Evolutionary conservation across 2,888 invertebrate species (phyloP).

Genomic region (Tolmerus cingulatus): DNA sequence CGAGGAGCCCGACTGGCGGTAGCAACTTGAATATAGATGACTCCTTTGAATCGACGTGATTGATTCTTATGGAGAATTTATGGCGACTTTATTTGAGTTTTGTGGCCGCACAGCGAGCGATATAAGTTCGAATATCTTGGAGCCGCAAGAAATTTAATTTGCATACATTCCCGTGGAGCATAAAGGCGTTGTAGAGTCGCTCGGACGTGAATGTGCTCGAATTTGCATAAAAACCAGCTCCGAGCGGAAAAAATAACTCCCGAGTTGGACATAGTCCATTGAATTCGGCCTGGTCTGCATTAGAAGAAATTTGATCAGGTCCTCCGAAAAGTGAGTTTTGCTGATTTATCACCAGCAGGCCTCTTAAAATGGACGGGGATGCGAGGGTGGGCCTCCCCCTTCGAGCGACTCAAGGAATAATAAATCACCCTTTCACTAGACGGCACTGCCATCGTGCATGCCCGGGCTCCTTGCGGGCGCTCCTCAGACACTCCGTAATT

Average conservation of each 20-base stretch:
- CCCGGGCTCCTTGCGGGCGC: not conserved
- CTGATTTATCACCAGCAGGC: not conserved
- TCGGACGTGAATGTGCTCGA: not conserved
- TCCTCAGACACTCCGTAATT: constrained; percentile 28
- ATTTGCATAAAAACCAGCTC: constrained; percentile 26
- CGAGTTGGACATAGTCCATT: constrained; percentile 40
- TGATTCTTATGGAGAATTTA: constrained; percentile 58
- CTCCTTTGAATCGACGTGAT: constrained; percentile 60
- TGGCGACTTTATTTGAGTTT: constrained; percentile 51
- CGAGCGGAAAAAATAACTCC: constrained; percentile 32
- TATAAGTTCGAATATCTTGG: constrained; percentile 46
- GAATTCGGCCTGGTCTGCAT: not conserved
- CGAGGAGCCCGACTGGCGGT: constrained; percentile 44
- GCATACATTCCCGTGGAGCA: not conserved
- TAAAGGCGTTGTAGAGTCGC: constrained; percentile 16
- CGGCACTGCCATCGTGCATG: not conserved
- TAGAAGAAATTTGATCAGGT: not conserved
- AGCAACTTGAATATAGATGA: constrained; percentile 60
- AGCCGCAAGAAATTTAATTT: constrained; percentile 46
- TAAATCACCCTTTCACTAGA: constrained; percentile 19
- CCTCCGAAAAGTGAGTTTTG: not conserved
- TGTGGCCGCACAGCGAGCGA: constrained; percentile 33
- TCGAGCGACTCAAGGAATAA: not conserved
- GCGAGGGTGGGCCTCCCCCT: not conserved
- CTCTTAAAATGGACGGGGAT: not conserved